Base-by-base conservation (phyloP, 1,140 invertebrate genomes). In the Trialeurodes vaporariorum region DNA sequence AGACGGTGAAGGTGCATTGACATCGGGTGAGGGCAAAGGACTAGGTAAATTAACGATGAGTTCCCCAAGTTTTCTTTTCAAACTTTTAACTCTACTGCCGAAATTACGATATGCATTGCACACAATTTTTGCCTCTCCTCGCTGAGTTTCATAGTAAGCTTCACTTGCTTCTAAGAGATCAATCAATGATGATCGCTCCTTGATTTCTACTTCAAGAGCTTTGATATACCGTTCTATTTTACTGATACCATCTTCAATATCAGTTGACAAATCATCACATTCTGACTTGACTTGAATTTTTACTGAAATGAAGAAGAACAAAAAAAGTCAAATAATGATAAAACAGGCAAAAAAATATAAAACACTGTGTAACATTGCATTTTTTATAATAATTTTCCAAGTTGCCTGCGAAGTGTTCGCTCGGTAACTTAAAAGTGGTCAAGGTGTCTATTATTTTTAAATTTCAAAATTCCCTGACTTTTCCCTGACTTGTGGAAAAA, bases 91-190 rank as follows among this genome's bases (percentile, higher is more conserved):
- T 71, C 92, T 82, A 58, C 85, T 86, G 1, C 90, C 91, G 82
- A 95, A 96, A 75, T 91, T 94, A 79, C 90, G 91, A 75, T 96
- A 97, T 9, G 94, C 93, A 84, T 92, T 92, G 59, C 87, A 89
- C 26, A 96, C 93, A 73, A 94, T 88, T 83, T 93, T 96, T 1
- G 94, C 93, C 83, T 96, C 93, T 26, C 88, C 88, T 64, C 87
- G 84, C 77, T 96, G 93, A 22, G 87, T 91, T 66, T 92, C 89
- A 78, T 96, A 94, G 79, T 92, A 96, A 65, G 88, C 85, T 73
- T 92, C 88, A 23, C 89, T 89, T 63, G 90, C 87, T 65, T 89
- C 86, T 27, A 96, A 74, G 22, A 89, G 74, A 11, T 87, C 86
- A 62, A 95, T 80, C 34, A 96, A 79, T 25, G 86, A 82, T 64